Conservation (phyloP, 1,140 invertebrate genomes). For the Scaptodrosophila lebanonensis region DNA sequence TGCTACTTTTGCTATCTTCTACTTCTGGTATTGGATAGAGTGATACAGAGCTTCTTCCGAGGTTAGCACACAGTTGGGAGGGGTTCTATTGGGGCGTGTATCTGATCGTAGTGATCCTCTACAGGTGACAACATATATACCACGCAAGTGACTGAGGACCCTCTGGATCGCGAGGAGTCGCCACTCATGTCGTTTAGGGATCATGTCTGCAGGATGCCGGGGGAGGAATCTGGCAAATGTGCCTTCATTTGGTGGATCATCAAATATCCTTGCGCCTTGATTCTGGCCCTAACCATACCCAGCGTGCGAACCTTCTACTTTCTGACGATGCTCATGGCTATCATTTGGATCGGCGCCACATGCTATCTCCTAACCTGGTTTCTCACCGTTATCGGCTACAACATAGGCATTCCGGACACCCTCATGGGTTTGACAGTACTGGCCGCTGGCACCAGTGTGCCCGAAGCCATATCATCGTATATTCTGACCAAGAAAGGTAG, state of each 20-base stretch:
- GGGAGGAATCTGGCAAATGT: background rate
- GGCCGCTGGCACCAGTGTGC: slow-evolving; percentile 86
- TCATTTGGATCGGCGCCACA: slow-evolving; percentile 89
- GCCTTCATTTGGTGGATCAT: slow-evolving; percentile 23
- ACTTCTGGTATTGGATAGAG: slow-evolving; percentile 13
- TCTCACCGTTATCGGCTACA: slow-evolving; percentile 92
- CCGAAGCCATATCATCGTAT: slow-evolving; percentile 89
- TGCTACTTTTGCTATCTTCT: slow-evolving; percentile 19
- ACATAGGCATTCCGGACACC: slow-evolving; percentile 83
- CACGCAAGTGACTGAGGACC: slow-evolving; percentile 33
- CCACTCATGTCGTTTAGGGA: slow-evolving; percentile 19
- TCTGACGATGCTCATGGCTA: slow-evolving; percentile 90
- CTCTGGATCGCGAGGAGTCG: slow-evolving; percentile 18
- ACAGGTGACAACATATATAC: too few species aligned
- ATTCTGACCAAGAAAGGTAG: slow-evolving; percentile 85
- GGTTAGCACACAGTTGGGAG: too few species aligned
- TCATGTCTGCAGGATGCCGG: slow-evolving; percentile 14
- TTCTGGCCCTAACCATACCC: slow-evolving; percentile 47
- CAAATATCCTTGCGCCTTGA: slow-evolving; percentile 35
- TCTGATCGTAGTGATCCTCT: too few species aligned
- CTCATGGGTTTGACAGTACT: slow-evolving; percentile 88
- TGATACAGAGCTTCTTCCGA: slow-evolving; percentile 1
- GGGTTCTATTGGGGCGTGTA: too few species aligned
- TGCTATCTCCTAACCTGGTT: slow-evolving; percentile 94
- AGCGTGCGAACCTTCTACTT: slow-evolving; percentile 27